Evolutionary conservation across 2,797 vertebrate species (phyloP).

Genomic region (Acrossocheilus fasciatus): DNA sequence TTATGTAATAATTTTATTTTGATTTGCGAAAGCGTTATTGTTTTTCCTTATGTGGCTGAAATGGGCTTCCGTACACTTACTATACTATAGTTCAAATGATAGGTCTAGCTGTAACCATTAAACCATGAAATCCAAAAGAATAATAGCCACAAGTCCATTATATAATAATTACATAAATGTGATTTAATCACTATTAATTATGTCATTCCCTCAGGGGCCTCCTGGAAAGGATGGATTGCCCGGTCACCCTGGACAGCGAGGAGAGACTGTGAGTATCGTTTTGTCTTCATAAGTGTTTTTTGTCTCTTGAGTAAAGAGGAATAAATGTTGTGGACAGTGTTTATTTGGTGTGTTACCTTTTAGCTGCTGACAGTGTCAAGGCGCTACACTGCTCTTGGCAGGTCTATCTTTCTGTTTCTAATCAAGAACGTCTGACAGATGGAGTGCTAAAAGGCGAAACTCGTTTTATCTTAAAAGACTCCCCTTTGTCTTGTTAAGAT

Average conservation of each 20-base stretch:
- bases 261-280: conserved; percentile 90
- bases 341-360: conserved; percentile 18
- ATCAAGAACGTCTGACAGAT: conserved; percentile 2
- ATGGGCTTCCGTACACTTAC: not conserved
- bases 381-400: not conserved
- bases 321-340: not conserved
- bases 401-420: not conserved
- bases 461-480: not conserved
- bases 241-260: conserved; percentile 95
- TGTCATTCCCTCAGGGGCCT: conserved; percentile 84
- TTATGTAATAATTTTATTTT: not conserved
- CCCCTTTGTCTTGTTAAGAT: not conserved
- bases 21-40: not conserved
- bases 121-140: not conserved
- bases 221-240: conserved; percentile 96
- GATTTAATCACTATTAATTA: conserved; percentile 20
- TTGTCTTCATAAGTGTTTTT: conserved; percentile 83
- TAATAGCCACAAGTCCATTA: not conserved
- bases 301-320: conserved; percentile 56
- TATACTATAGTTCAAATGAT: not conserved
- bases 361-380: conserved; percentile 11
- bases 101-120: not conserved
- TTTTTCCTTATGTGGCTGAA: not conserved
- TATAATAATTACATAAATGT: not conserved
- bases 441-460: not conserved